A percentile compares a stretch with the other conserved stretches of the same genome.
phyloP scores from a whole-genome alignment of 64 coral and sea anemone genomes.

The Montipora sp. region DNA sequence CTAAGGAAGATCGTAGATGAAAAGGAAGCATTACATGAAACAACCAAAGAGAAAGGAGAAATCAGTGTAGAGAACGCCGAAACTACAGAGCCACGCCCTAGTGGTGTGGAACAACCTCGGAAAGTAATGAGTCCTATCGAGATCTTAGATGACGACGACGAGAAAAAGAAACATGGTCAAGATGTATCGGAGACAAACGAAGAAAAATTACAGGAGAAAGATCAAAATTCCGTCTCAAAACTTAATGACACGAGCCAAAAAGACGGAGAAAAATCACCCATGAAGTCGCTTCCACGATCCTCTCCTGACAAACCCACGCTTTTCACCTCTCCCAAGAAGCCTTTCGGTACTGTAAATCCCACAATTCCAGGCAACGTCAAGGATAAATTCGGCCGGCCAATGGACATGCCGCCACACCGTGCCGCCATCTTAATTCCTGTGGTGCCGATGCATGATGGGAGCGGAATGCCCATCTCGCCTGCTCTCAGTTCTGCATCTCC shows the following conservation, averaged over 20 bases:
- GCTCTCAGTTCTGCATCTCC: constrained; percentile 78
- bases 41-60: constrained; percentile 40
- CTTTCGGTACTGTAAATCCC: constrained; percentile 82
- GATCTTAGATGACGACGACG: constrained; percentile 93
- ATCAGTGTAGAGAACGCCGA: not conserved
- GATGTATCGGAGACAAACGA: not conserved
- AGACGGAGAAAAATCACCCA: constrained; percentile 39
- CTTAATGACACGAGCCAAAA: constrained; percentile 35
- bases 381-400: constrained; percentile 65
- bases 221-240: not conserved
- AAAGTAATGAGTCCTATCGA: constrained; percentile 82
- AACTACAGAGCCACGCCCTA: constrained; percentile 5
- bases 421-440: constrained; percentile 93
- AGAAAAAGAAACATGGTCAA: constrained; percentile 60
- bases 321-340: constrained; percentile 64
- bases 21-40: constrained; percentile 42
- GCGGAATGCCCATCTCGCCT: constrained; percentile 72
- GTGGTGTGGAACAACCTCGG: constrained; percentile 24
- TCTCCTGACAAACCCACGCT: constrained; percentile 58
- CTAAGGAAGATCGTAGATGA: constrained; percentile 86
- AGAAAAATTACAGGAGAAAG: not conserved
- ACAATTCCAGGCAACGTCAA: constrained; percentile 65
- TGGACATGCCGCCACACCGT: constrained; percentile 87
- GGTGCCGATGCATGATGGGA: constrained; percentile 89
- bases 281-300: constrained; percentile 46